Evolutionary conservation across 1,140 invertebrate genomes (phyloP).

Genomic region (Musca vetustissima): DNA sequence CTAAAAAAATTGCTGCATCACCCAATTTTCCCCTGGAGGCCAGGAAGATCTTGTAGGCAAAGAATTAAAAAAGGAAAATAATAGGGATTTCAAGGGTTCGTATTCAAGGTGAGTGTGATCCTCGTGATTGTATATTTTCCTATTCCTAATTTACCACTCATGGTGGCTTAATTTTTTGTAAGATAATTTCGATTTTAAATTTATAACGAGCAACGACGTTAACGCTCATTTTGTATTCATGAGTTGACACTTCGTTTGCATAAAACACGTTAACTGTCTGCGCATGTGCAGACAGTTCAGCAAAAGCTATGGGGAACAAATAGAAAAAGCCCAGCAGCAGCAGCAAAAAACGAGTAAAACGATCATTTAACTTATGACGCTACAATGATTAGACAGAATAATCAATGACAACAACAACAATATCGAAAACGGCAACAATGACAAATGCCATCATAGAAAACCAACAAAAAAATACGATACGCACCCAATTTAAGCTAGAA

Average conservation of each 20-base stretch:
- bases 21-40: too few species aligned
- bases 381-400: conserved; percentile 17
- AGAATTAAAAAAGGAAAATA: too few species aligned
- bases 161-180: too few species aligned
- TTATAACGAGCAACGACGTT: too few species aligned
- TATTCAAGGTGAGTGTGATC: too few species aligned
- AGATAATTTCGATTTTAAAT: too few species aligned
- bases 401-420: background rate
- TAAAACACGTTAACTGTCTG: conserved; percentile 22
- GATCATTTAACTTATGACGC: conserved; percentile 19
- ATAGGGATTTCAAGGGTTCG: too few species aligned
- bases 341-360: conserved; percentile 4
- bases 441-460: too few species aligned
- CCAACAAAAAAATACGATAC: conserved; percentile 4
- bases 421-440: background rate
- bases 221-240: conserved; percentile 11
- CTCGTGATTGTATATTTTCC: too few species aligned
- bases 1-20: too few species aligned
- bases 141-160: too few species aligned
- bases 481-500: conserved; percentile 4
- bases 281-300: conserved; percentile 12
- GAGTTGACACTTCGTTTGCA: conserved; percentile 23
- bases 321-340: background rate
- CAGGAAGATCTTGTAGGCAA: too few species aligned
- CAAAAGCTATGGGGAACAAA: background rate